Evolutionary conservation across 2,113 vertebrate species (phyloP), one percentile per base, ranked within the genome.

Genomic region (Clarias batrachus): DNA sequence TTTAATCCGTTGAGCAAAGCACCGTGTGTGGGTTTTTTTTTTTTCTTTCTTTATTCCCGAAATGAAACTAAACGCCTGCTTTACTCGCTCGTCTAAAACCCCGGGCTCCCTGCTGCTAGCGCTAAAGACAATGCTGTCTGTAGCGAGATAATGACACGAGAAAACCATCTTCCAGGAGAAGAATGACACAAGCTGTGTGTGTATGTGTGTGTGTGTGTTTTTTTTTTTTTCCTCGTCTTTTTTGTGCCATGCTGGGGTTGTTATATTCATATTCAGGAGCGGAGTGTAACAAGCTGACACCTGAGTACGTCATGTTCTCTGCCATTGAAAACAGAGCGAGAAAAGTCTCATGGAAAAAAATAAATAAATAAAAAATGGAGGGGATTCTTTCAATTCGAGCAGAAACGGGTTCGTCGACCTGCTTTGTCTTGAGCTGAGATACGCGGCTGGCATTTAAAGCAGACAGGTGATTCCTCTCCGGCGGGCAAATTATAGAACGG

Each of bases 121-220:
- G 74, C 71, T 88, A 88, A 87, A 90, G 81, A 89, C 88, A 86
- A 85, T 74, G 80, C 87, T 74, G 83, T 88, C 84, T 83, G 68
- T 52, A 81, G 66, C 63, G 57, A 77, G 33, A 87, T 85, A 89
- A 89, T 83, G 84, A 89, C 71, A 52, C 76, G 62, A 80, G 85
- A 80, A 65, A 79, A 81, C 79, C 88, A 82, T 89, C 86, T 88
- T 81, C 79, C 48, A 11, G 62, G 81, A 66, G 81, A 71, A 88
- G 86, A 88, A 89, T 83, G 89, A 86, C 89, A 86, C 86, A 81
- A 73, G 84, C 87, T 88, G 87, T 70, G 65, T 70, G 3, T 70
- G 80, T 86, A 1, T 48, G 41, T 41, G 41, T 41, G 41, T 41
- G 41, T 41, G 41, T 41, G 41, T 70, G 3, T 70, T 80, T 86